Conservation (phyloP, 2,113 vertebrate species). For the Microtus oregoni region DNA sequence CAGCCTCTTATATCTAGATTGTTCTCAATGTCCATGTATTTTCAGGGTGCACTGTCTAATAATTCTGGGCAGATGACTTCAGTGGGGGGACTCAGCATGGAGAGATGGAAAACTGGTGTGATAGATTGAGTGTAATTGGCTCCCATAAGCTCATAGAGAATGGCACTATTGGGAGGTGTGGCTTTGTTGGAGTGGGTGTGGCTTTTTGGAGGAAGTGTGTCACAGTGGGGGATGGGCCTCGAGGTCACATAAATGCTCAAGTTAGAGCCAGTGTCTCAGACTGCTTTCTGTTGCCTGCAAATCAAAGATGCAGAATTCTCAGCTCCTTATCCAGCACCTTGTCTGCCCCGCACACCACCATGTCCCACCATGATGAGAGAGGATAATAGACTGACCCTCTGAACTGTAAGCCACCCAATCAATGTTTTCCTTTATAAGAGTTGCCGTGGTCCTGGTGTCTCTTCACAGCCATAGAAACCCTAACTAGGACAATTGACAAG, state of each 20-base stretch:
- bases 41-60: neutral
- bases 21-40: neutral
- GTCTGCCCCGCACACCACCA: neutral
- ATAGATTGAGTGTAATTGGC: neutral
- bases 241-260: neutral
- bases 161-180: neutral
- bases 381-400: neutral
- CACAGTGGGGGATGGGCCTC: neutral
- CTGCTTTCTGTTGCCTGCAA: neutral
- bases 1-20: neutral
- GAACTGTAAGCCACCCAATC: neutral
- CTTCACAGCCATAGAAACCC: neutral
- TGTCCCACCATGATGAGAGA: neutral
- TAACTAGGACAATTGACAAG: neutral
- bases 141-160: neutral
- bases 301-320: neutral
- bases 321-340: neutral
- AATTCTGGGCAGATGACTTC: neutral
- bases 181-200: neutral
- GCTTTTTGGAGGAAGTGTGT: neutral
- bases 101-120: neutral
- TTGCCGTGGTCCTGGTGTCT: neutral
- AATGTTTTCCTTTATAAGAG: neutral
- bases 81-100: neutral
- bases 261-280: neutral